Percentiles rank a stretch among this genome's conserved stretches.
Conservation (phyloP, 1,140 invertebrate genomes). For the Aphidius gifuensis region DNA sequence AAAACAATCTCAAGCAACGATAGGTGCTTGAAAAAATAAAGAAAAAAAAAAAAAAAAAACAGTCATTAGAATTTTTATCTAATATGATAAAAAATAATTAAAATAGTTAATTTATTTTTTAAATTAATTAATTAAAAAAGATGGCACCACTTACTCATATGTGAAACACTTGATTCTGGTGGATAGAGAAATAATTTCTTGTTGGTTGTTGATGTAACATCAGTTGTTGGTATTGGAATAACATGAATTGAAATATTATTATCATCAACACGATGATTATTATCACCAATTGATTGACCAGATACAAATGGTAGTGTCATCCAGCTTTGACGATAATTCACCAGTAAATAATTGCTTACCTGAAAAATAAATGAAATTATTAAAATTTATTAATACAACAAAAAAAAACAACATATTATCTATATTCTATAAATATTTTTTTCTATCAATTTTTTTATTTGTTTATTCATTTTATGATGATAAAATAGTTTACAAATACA, state of each 20-base stretch:
- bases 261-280: slow-evolving; percentile 8
- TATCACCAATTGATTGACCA: slow-evolving; percentile 22
- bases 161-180: slow-evolving; percentile 35
- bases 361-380: slow-evolving; percentile 18
- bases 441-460: no score
- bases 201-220: slow-evolving; percentile 33
- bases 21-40: slow-evolving; percentile 36
- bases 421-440: no score
- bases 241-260: slow-evolving; percentile 46
- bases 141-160: slow-evolving; percentile 40
- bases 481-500: no score
- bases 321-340: slow-evolving; percentile 42
- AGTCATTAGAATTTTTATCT: neutral
- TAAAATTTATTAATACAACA: slow-evolving; percentile 6
- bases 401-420: slow-evolving; percentile 1
- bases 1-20: slow-evolving; percentile 33
- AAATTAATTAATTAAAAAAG: slow-evolving; percentile 9
- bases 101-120: neutral
- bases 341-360: slow-evolving; percentile 43
- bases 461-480: no score
- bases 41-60: slow-evolving; percentile 25
- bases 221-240: slow-evolving; percentile 42
- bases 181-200: slow-evolving; percentile 42
- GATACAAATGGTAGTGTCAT: slow-evolving; percentile 26
- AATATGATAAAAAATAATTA: slow-evolving; percentile 1